These are phyloP conservation scores for Daboia siamensis DNA, from an alignment of 2,113 vertebrate genomes.

Conservation along the genomic window DNA sequence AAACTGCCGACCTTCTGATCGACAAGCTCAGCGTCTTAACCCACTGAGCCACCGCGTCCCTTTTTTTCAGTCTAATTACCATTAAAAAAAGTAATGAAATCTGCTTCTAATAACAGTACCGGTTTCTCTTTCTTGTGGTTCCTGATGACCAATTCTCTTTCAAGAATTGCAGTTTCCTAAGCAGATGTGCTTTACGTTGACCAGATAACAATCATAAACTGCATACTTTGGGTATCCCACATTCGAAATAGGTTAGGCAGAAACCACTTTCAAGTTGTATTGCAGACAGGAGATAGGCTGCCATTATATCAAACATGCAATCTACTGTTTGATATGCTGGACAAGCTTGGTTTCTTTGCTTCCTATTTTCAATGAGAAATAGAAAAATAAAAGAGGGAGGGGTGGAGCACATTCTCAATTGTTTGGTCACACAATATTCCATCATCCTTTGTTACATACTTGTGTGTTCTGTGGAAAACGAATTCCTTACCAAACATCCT, in stretches of 20 bases:
- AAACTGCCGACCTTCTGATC: too few relatives aligned
- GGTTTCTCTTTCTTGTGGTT: neutral
- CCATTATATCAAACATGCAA: neutral
- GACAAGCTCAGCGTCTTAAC: too few relatives aligned
- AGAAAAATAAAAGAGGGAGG: neutral
- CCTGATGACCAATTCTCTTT: accelerated
- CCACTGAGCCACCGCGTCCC: too few relatives aligned
- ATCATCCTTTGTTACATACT: neutral
- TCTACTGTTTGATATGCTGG: neutral
- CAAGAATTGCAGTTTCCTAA: accelerated
- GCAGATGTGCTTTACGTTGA: neutral
- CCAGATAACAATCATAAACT: accelerated
- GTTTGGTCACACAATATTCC: neutral
- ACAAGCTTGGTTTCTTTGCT: neutral
- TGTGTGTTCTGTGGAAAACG: neutral
- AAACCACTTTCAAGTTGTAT: neutral
- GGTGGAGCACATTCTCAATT: neutral
- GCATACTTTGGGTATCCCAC: neutral
- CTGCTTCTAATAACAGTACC: neutral
- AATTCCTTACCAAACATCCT: neutral
- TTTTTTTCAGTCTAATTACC: conserved; percentile 39
- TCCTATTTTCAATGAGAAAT: neutral
- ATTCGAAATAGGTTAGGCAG: neutral
- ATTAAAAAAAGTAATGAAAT: neutral
- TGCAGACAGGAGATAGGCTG: neutral